Evolutionary conservation across 2,797 vertebrate genomes (phyloP).

Genomic region (Pristis pectinata): DNA sequence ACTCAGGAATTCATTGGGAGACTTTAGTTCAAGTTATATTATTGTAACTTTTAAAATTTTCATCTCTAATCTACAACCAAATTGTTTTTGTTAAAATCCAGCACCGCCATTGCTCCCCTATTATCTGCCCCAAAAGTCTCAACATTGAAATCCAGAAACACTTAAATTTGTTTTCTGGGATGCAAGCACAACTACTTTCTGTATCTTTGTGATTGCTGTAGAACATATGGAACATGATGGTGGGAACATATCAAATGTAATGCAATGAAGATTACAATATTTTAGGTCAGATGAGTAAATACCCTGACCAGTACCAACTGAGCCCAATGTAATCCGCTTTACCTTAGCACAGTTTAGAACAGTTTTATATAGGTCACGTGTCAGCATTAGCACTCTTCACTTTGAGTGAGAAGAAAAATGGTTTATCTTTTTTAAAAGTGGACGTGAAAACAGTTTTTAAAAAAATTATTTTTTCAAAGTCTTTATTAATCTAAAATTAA

Average conservation of each 20-base stretch:
- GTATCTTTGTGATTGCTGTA: too few relatives aligned
- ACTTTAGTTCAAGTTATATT: not conserved
- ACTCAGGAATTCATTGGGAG: not conserved
- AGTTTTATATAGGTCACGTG: not conserved
- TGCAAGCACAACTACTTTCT: not conserved
- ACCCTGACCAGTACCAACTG: not conserved
- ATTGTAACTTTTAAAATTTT: not conserved
- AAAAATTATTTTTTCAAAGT: not conserved
- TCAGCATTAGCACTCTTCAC: not conserved
- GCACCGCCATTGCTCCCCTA: not conserved
- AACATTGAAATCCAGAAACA: not conserved
- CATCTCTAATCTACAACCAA: not conserved
- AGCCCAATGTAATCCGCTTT: too few relatives aligned
- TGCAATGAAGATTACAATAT: not conserved
- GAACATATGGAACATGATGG: too few relatives aligned
- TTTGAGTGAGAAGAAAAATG: not conserved
- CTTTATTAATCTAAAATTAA: not conserved
- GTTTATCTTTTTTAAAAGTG: not conserved
- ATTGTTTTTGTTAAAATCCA: not conserved
- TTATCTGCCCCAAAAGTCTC: not conserved
- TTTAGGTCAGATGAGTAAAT: not conserved
- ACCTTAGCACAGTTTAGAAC: not conserved
- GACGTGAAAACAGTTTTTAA: not conserved
- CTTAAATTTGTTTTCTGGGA: not conserved
- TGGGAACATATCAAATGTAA: not conserved